Base-by-base conservation (phyloP, 1,140 invertebrate genomes). In the Rhynchophorus ferrugineus region DNA sequence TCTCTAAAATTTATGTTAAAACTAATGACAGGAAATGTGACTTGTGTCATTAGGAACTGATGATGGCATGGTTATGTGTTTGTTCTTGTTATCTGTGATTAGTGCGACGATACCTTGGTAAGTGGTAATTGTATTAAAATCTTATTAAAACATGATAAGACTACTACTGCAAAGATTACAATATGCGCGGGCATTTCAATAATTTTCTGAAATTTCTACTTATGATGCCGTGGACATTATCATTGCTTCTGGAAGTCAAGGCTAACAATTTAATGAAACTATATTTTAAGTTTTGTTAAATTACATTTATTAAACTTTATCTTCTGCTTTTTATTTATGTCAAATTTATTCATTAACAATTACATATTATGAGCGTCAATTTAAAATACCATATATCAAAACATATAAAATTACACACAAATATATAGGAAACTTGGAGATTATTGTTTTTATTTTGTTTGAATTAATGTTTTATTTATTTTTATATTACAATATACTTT, bases 51-150 rank as follows among this genome's bases (percentile, higher is more conserved):
- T 42, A 59, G 34, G 44, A 47, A 44, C 44, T 24, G 34, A 35
- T 44, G 54, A 61, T 59, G 54, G 59, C 50, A 61, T 57, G 56
- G 58, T 49, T 54, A 59, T 59, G 50, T 45, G 39, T 63, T 41
- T 51, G 47, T 53, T 54, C 42, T 36, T 57, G 43, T 63, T 57
- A 51, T 45, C 52, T 54, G 52, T 57, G 59, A 51, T 57, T 49
- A 50, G 34, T 49, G 49, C 56, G 44, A 44, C 51, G 52, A 55
- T 57, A 61, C 53, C 52, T 55, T 61, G 57, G 56, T 61, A 48
- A 62, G 61, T 59, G 34, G 7, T 52, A 29, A 44, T 55, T 55
- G 37, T 55, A 49, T 14, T 6, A 6, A 6, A n/a, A 3, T 14
- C 20, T 43, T 48, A 48, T 48, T 29, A 17, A 7, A 18, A 20